Base-by-base conservation (phyloP, 92 coral and sea anemone genomes). In the Actinernus sp. region DNA sequence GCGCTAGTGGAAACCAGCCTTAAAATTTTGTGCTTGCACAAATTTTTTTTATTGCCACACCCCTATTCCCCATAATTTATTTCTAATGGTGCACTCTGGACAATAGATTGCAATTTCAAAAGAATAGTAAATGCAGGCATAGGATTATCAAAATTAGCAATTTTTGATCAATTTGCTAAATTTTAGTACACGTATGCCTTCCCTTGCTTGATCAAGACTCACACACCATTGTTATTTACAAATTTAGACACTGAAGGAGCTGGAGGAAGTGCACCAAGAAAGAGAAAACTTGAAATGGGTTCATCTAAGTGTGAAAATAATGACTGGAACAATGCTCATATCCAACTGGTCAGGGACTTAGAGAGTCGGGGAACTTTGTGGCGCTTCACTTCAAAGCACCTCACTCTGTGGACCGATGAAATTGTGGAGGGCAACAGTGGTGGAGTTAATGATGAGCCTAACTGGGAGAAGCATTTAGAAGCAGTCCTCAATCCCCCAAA, bases 361-460 rank as follows among this genome's bases (percentile, higher is more conserved):
- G 65, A 58, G 27, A 58, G 31, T n/a, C 47, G 40, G 17, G 65
- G 65, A 22, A 32, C 54, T 2, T 13, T 58, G 6, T 58, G 65
- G 65, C 54, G 65, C 11, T 58, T 2, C 27, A 28, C 3, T 4
- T 26, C 52, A 22, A 58, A 58, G 11, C 65, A 58, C 18, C 49
- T 58, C 2, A 58, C 20, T 4, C 22, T 58, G 8, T 58, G 65
- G 65, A 58, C 65, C 10, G 65, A 58, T 32, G 65, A 58, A 26
- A 58, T 58, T 11, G 40, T 58, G 2, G 31, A 58, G 2, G 65
- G 65, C 9, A 58, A 58, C 17, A 58, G 65, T 58, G 20, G 5
- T 28, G 65, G 65, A 2, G 31, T 58, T 6, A 24, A 58, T 32
- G 65, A 58, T 2, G 65, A 58, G 17, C 65, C 65, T 4, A 20